phyloP scores from a whole-genome alignment of 1,140 invertebrate genomes.

The Telenomus remus region DNA sequence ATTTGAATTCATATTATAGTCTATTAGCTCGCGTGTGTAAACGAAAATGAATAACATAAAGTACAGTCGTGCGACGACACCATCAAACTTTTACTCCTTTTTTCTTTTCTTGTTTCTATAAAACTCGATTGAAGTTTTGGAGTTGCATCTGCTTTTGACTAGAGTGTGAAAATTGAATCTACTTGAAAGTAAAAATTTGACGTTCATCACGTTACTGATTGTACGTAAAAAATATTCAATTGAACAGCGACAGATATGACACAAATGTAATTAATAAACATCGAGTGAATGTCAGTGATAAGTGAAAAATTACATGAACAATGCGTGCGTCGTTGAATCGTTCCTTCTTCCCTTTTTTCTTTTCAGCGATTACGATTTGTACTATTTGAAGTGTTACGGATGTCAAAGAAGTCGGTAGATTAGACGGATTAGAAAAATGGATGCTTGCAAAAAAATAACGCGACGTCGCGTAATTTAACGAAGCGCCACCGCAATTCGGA shows the following conservation, averaged over 20 bases:
- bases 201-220: slow-evolving; percentile 23
- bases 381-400: slow-evolving; percentile 46
- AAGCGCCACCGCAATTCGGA: slow-evolving; percentile 28
- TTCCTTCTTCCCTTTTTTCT: too few species aligned
- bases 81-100: slow-evolving; percentile 40
- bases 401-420: slow-evolving; percentile 32
- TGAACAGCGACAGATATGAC: slow-evolving; percentile 40
- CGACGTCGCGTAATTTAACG: slow-evolving; percentile 24
- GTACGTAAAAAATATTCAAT: slow-evolving; percentile 28
- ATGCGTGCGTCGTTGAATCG: slow-evolving; percentile 49
- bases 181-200: slow-evolving; percentile 43
- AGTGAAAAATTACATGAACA: slow-evolving; percentile 49
- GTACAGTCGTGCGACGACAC: slow-evolving; percentile 27
- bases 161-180: slow-evolving; percentile 14
- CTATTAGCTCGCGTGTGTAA: slow-evolving; percentile 7
- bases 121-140: slow-evolving; percentile 8
- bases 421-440: slow-evolving; percentile 26
- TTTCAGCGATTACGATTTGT: slow-evolving; percentile 49
- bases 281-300: slow-evolving; percentile 12
- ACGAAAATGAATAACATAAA: slow-evolving; percentile 36
- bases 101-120: slow-evolving; percentile 14
- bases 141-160: slow-evolving; percentile 27
- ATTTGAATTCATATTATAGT: slow-evolving; percentile 24
- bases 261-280: slow-evolving; percentile 48
- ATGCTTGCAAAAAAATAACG: slow-evolving; percentile 36